Percentiles rank a stretch among this genome's conserved stretches.
phyloP scores from a whole-genome alignment of 2,113 vertebrate species.

The Hymenochirus boettgeri region DNA sequence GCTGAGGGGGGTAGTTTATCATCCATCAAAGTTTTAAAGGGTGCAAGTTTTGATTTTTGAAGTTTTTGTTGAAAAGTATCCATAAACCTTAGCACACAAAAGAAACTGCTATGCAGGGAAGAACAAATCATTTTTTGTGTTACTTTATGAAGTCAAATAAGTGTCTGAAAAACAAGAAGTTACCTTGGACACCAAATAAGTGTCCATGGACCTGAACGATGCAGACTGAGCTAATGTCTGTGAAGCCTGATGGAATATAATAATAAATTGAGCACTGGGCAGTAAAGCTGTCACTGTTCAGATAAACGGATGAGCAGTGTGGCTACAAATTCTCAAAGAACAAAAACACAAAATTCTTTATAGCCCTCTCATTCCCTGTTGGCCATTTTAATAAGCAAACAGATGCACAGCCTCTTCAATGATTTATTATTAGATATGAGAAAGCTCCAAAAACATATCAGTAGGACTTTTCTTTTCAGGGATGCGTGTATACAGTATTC shows the following conservation, averaged over 20 bases:
- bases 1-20: too few relatives aligned
- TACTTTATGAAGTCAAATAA: conserved; percentile 5
- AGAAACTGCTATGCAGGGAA: conserved; percentile 35
- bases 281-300: conserved; percentile 38
- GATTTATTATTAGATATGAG: too few relatives aligned
- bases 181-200: conserved; percentile 45
- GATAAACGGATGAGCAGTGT: conserved; percentile 29
- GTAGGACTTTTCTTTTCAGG: too few relatives aligned
- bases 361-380: background rate
- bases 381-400: background rate
- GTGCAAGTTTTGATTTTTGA: too few relatives aligned
- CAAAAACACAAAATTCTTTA: conserved; percentile 31
- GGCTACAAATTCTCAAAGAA: conserved; percentile 26
- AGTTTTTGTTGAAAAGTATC: too few relatives aligned
- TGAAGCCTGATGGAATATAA: conserved; percentile 32
- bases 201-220: conserved; percentile 38
- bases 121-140: conserved; percentile 45
- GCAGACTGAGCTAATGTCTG: conserved; percentile 34
- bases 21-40: too few relatives aligned
- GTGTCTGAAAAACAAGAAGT: conserved; percentile 40
- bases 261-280: conserved; percentile 32
- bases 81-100: conserved; percentile 30
- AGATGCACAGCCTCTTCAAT: background rate
- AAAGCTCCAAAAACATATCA: too few relatives aligned
- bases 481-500: too few relatives aligned